These are phyloP conservation scores for Blastomussa wellsi DNA, from an alignment of 92 coral and sea anemone genomes.

Conservation along the genomic window DNA sequence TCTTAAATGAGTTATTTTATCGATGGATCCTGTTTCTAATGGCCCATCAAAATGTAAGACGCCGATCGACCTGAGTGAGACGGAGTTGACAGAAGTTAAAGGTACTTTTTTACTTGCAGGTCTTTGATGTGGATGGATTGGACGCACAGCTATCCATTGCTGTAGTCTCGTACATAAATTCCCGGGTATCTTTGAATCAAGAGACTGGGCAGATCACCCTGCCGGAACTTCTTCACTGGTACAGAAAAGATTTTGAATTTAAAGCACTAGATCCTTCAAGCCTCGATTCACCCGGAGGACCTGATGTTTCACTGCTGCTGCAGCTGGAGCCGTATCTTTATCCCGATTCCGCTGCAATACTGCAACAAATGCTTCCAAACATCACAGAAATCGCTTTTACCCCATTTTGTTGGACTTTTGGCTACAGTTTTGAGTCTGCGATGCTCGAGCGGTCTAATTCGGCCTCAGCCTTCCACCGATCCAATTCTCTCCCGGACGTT, in stretches of 20 bases:
- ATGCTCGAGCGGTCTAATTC: slow-evolving; percentile 65
- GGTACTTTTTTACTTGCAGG: slow-evolving; percentile 29
- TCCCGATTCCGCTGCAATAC: slow-evolving; percentile 58
- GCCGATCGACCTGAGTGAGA: too few species aligned
- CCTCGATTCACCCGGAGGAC: slow-evolving; percentile 33
- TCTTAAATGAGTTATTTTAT: background rate
- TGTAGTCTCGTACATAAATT: slow-evolving; percentile 66
- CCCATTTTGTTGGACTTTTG: slow-evolving; percentile 90
- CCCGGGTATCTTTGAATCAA: slow-evolving; percentile 51
- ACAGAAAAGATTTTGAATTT: slow-evolving; percentile 75
- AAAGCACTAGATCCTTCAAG: slow-evolving; percentile 38
- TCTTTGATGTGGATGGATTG: slow-evolving; percentile 64
- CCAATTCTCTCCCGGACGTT: slow-evolving; percentile 77
- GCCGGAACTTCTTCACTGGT: slow-evolving; percentile 89
- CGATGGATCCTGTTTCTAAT: too few species aligned
- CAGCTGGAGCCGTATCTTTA: slow-evolving; percentile 81
- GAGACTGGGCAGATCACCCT: slow-evolving; percentile 71
- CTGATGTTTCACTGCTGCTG: slow-evolving; percentile 66
- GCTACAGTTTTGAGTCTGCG: slow-evolving; percentile 72
- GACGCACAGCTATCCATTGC: slow-evolving; percentile 69
- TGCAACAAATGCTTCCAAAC: slow-evolving; percentile 67
- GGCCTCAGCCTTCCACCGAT: slow-evolving; percentile 60
- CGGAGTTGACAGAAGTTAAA: too few species aligned
- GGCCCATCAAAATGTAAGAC: too few species aligned
- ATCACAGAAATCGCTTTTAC: slow-evolving; percentile 68